Percentiles rank a stretch among this genome's conserved stretches.
phyloP scores from a whole-genome alignment of 2,888 invertebrate species.

The Torymus auratus region DNA sequence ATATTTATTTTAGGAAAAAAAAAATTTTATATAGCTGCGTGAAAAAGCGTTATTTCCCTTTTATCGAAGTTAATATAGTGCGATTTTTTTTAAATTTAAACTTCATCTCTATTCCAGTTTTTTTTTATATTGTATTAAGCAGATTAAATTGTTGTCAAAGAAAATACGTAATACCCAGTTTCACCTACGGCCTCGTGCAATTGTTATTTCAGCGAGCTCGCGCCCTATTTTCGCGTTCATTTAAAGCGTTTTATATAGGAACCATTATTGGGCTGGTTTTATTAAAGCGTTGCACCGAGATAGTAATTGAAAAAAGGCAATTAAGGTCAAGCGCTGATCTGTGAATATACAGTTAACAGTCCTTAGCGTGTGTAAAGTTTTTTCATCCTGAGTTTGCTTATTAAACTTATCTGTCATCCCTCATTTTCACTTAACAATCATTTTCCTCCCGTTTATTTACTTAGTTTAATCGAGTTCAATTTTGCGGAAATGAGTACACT shows the following conservation, averaged over 20 bases:
- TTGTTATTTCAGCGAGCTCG: not conserved
- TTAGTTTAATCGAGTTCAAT: no score
- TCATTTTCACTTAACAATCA: no score
- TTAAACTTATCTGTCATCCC: no score
- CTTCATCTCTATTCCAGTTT: not conserved
- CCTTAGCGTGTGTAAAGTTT: no score
- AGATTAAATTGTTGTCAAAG: conserved; percentile 17
- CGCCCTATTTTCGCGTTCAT: conserved; percentile 30
- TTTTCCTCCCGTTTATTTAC: no score
- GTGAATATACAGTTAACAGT: conserved; percentile 10
- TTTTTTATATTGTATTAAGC: not conserved
- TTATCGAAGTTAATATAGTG: no score
- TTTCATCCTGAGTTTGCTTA: no score
- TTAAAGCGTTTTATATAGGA: conserved; percentile 36
- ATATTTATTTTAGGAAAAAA: no score
- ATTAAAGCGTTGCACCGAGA: conserved; percentile 24
- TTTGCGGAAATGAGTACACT: no score
- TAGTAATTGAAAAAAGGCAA: conserved; percentile 47
- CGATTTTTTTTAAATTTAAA: no score
- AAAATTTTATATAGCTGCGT: no score
- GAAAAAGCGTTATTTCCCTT: no score
- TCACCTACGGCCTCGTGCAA: not conserved
- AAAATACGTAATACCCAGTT: conserved; percentile 4
- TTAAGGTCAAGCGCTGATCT: conserved; percentile 41
- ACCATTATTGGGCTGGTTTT: conserved; percentile 34